Conservation (phyloP, 2,113 vertebrate species). For the Pituophis catenifer region DNA sequence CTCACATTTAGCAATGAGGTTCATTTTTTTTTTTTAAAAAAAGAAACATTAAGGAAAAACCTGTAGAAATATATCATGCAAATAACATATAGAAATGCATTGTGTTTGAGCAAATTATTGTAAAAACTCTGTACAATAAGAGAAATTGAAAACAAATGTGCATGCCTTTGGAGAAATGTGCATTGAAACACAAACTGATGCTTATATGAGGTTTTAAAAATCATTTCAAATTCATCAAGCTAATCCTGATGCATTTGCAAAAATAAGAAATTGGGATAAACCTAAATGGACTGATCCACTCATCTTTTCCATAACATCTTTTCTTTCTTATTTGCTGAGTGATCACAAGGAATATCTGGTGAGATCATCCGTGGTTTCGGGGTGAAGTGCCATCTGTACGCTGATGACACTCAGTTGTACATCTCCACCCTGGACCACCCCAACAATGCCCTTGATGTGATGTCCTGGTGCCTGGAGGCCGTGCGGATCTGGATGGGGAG, state of each 20-base stretch:
- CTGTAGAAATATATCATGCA: not conserved
- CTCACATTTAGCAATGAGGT: not conserved
- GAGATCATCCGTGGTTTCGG: too few species aligned
- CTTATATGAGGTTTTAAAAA: not conserved
- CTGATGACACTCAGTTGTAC: too few species aligned
- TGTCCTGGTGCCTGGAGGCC: too few species aligned
- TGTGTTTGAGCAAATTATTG: not conserved
- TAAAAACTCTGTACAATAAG: not conserved
- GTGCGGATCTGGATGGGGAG: too few species aligned
- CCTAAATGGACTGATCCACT: not conserved
- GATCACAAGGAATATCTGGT: not conserved
- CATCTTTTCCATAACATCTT: not conserved
- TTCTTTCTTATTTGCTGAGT: slow-evolving; percentile 4
- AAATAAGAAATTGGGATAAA: not conserved
- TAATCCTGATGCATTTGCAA: not conserved
- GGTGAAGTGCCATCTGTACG: too few species aligned
- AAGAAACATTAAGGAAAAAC: not conserved
- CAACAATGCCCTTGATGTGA: too few species aligned
- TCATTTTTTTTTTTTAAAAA: not conserved
- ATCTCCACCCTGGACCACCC: too few species aligned
- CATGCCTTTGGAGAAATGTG: not conserved
- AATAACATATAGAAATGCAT: not conserved
- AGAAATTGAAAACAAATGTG: not conserved
- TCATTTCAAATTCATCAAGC: not conserved
- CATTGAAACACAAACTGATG: not conserved